These are phyloP conservation scores for Drosophila ananassae DNA, from an alignment of 1,140 invertebrate species.

Conservation along the genomic window DNA sequence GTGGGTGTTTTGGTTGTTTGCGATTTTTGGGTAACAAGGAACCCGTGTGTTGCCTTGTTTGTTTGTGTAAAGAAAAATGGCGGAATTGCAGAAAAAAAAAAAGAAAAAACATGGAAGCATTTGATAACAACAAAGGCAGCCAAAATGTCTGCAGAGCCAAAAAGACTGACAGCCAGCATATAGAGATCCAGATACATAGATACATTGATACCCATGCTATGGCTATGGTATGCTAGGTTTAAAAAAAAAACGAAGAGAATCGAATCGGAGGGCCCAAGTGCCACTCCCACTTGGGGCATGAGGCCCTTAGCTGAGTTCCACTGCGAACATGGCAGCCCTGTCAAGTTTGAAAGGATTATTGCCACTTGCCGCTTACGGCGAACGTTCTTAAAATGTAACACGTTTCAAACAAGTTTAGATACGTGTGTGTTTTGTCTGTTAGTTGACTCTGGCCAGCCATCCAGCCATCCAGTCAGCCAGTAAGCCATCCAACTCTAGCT, in stretches of 20 bases:
- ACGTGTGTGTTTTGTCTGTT: slow-evolving; percentile 65
- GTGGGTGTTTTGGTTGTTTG: slow-evolving; percentile 2
- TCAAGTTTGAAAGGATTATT: slow-evolving; percentile 81
- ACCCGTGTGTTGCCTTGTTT: slow-evolving; percentile 11
- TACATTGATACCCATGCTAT: slow-evolving; percentile 25
- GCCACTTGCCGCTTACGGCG: slow-evolving; percentile 78
- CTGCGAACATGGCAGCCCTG: slow-evolving; percentile 66
- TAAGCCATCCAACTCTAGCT: slow-evolving; percentile 22
- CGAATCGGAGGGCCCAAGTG: slow-evolving; percentile 36
- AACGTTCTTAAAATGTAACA: slow-evolving; percentile 81
- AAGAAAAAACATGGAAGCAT: neutral
- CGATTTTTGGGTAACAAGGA: slow-evolving; percentile 14
- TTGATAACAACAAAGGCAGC: slow-evolving; percentile 61
- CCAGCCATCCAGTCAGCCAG: slow-evolving; percentile 25
- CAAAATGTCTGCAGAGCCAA: slow-evolving; percentile 64
- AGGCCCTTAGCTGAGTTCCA: slow-evolving; percentile 33
- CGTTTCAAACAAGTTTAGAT: slow-evolving; percentile 82
- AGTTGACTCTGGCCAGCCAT: slow-evolving; percentile 27
- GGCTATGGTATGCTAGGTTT: slow-evolving; percentile 4
- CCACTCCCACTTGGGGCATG: slow-evolving; percentile 59
- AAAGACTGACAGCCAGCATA: slow-evolving; percentile 63
- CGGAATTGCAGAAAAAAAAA: slow-evolving; percentile 35
- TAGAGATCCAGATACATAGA: slow-evolving; percentile 40
- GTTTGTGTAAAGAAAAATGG: slow-evolving; percentile 39
- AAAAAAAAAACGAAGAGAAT: slow-evolving; percentile 1